phyloP scores from a whole-genome alignment of 1,140 invertebrate genomes.

The Neodiprion virginianus region DNA sequence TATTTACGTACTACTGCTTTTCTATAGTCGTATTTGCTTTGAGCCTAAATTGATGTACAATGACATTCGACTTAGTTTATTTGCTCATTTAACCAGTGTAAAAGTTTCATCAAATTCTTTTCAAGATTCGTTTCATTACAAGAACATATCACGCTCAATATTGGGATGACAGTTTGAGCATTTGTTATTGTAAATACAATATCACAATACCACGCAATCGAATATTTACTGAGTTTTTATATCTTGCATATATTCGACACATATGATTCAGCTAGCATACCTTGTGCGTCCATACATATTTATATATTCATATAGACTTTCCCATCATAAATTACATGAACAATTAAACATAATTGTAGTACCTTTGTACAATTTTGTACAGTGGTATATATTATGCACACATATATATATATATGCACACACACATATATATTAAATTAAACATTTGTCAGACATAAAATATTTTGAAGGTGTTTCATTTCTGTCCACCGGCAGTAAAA shows the following conservation, averaged over 20 bases:
- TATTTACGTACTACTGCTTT: not conserved
- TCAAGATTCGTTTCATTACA: not conserved
- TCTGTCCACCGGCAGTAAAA: not conserved
- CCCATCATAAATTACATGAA: not conserved
- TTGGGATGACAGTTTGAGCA: no score
- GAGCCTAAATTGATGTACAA: not conserved
- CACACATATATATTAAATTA: not conserved
- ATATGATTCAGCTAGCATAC: no score
- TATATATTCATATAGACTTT: not conserved
- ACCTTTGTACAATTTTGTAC: slow-evolving; percentile 3
- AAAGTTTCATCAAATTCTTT: not conserved
- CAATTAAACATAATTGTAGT: not conserved
- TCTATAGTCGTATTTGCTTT: not conserved
- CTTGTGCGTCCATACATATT: not conserved
- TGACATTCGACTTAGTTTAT: not conserved
- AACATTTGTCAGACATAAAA: slow-evolving; percentile 1
- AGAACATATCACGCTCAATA: no score
- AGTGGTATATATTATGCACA: not conserved
- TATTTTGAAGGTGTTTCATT: slow-evolving; percentile 4
- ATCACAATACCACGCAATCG: no score
- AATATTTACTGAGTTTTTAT: no score
- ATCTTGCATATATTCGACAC: no score
- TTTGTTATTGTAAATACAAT: no score
- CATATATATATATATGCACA: no score
- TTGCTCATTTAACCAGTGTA: not conserved